Base-by-base conservation (phyloP, 2,113 vertebrate species). In the Myotis yumanensis region DNA sequence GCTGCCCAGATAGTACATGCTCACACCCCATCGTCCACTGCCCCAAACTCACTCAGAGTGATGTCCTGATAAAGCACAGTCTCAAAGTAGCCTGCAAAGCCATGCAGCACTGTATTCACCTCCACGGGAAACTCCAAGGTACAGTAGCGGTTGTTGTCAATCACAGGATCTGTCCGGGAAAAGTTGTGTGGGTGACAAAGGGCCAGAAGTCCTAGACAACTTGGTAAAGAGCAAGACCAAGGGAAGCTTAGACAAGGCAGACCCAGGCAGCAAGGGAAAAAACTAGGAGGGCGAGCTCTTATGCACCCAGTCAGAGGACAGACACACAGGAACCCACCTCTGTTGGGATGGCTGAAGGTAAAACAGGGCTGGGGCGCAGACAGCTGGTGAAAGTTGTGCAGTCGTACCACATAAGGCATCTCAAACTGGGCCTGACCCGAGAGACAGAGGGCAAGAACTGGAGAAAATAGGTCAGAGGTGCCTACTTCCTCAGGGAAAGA, bases 301-400 rank as follows among this genome's bases (percentile, higher is more conserved):
- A 14, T 23, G 5, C 59, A 15, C 54, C 15, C 9, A 71, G 68
- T 79, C 43, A 89, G 82, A 90, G 81, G 66, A 75, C 12, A 75
- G 68, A 54, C 30, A 46, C 2, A n/a, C 3, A 16, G 17, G 64
- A 87, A 90, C 87, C 71, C 96, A 99, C 99, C 98, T 98, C 93
- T 97, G 62, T 99, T 98, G n/a, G 99, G 99, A 97, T 99, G 99
- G 72, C 68, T 97, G 95, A 99, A 99, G 66, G 98, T 99, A 96
- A 99, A 99, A 97, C 99, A 99, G 11, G 99, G 97, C 96, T 99
- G 98, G 59, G 99, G 99, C 0, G 98, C 98, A 7, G 99, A 98
- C 22, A 99, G 97, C 97, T 99, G 99, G 97, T 99, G 99, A 98
- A 99, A 99, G 98, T 99, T 99, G 95, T 99, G 99, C 57, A 99